Conservation (phyloP, 2,113 vertebrate genomes). For the Pteruthius melanotis region DNA sequence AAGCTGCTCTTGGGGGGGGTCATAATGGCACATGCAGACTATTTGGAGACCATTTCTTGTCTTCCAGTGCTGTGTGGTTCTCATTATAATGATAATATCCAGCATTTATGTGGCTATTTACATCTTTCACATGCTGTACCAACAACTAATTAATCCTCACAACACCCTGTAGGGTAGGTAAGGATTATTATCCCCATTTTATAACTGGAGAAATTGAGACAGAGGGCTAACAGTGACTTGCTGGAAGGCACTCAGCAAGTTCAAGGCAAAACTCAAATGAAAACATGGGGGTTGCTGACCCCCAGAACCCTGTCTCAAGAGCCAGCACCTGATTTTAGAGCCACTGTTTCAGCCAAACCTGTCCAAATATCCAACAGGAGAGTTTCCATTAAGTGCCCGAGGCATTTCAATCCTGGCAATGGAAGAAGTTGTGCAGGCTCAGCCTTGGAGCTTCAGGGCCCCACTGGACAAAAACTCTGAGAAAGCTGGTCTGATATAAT, state of each 20-base stretch:
- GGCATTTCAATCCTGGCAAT: not conserved
- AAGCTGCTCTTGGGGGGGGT: conserved; percentile 17
- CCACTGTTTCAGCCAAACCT: not conserved
- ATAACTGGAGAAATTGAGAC: conserved; percentile 33
- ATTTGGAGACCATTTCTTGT: conserved; percentile 45
- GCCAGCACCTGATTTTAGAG: not conserved
- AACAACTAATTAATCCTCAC: conserved; percentile 70
- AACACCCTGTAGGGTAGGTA: conserved; percentile 55
- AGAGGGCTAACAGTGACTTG: conserved; percentile 23
- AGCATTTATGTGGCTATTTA: conserved; percentile 62
- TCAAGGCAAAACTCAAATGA: not conserved
- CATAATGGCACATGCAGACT: conserved; percentile 30
- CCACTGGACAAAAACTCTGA: not conserved
- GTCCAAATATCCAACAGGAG: not conserved
- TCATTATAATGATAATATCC: conserved; percentile 59
- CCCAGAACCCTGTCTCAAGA: not conserved
- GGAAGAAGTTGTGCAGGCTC: not conserved
- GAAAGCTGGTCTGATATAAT: not conserved
- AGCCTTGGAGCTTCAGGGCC: not conserved
- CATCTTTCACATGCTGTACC: conserved; percentile 25
- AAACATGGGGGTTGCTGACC: not conserved
- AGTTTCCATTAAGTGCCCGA: not conserved
- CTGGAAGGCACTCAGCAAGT: conserved; percentile 14
- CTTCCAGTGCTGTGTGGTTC: conserved; percentile 38
- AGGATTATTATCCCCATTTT: conserved; percentile 59